Evolutionary conservation across 1,140 invertebrate genomes (phyloP), one percentile per base, ranked within the genome.

Genomic region (Drosophila grimshawi): DNA sequence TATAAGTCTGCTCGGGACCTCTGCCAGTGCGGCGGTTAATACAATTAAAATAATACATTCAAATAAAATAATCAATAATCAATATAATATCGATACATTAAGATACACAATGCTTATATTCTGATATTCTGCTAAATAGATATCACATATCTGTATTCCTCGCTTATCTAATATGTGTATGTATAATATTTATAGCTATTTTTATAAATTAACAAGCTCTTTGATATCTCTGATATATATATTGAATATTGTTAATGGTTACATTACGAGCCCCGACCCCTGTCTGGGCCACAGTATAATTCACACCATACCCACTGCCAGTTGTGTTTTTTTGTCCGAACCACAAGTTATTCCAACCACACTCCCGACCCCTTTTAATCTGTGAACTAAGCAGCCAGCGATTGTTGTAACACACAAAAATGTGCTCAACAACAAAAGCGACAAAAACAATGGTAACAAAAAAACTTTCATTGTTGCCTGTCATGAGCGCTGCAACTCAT

Each of bases 381-480:
- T 57, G 30, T 55, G 43, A 57, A 51, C 59, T 69, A 61, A 68
- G 70, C 63, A 52, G 37, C 29, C 11, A 62, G 62, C 63, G 61
- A 64, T 71, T 64, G 60, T 63, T 41, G n/a, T 29, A 68, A 76
- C 61, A 75, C 80, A 48, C 60, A 76, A 68, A 78, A 71, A 53
- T 11, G 19, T 19, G 19, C 19, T 41, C 51, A 56, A 63, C 52
- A 86, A 81, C 74, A 76, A 70, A 64, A 69, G 72, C 70, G 75
- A 53, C 68, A 86, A 60, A 53, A 86, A 86, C 78, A 80, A 80
- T 76, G 83, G 66, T 49, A 70, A 80, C 60, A 45, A 59, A 65
- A 73, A 80, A 88, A 90, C 63, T 89, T 89, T 89, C 74, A 82
- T 88, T 78, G 81, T 83, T 88, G 71, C 55, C 67, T 48, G 73